phyloP scores from a whole-genome alignment of 92 coral and sea anemone species.

The Meandrina meandrites region DNA sequence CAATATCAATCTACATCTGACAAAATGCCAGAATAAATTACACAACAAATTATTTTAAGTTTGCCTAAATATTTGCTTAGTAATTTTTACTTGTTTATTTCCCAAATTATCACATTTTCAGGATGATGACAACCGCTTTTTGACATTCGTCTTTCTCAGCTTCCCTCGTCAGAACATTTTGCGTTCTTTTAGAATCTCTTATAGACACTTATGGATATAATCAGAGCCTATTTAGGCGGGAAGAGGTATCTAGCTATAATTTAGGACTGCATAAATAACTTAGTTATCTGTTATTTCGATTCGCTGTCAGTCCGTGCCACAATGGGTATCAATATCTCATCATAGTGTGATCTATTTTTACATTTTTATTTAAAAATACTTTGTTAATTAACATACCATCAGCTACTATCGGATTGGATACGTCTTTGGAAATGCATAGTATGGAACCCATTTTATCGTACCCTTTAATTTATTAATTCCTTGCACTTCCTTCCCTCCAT shows the following conservation, averaged over 20 bases:
- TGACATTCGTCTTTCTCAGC: background rate
- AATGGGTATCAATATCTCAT: too few relatives aligned
- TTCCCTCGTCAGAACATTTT: background rate
- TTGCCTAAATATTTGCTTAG: constrained; percentile 1
- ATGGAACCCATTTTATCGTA: background rate
- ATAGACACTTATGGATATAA: too few relatives aligned
- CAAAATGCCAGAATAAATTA: constrained; percentile 2
- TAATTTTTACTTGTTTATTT: background rate
- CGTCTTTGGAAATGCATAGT: background rate
- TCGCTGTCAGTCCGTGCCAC: too few relatives aligned
- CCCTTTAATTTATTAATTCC: background rate
- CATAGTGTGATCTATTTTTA: background rate
- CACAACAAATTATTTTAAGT: too few relatives aligned
- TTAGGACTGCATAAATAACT: background rate
- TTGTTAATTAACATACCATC: background rate
- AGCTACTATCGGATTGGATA: background rate
- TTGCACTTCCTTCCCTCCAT: background rate
- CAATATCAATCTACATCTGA: background rate
- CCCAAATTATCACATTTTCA: constrained; percentile 4
- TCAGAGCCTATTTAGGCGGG: constrained; percentile 2
- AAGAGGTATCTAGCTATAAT: background rate
- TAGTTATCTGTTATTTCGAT: constrained; percentile 5
- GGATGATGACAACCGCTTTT: background rate
- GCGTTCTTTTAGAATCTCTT: background rate
- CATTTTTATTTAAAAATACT: background rate